Evolutionary conservation across 1,140 invertebrate species (phyloP).

Genomic region (Cyphomyrmex costatus): DNA sequence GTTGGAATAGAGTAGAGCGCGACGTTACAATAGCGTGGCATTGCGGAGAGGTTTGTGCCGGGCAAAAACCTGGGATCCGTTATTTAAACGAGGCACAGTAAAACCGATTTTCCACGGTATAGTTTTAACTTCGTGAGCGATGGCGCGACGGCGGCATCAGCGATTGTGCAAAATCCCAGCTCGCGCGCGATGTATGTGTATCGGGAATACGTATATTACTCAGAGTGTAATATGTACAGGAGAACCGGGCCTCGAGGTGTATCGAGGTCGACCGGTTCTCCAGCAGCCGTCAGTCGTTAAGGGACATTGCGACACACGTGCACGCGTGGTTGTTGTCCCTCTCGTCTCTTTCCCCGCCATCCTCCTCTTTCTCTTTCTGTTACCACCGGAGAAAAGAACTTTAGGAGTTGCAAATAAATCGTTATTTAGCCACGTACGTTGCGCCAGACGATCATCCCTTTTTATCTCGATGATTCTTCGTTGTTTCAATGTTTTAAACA

Average conservation of each 20-base stretch:
- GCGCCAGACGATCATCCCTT: background rate
- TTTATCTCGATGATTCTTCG: background rate
- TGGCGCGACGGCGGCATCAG: background rate
- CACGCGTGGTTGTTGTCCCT: conserved; percentile 62
- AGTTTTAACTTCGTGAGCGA: conserved; percentile 44
- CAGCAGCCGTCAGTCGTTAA: conserved; percentile 83
- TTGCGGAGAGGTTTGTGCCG: background rate
- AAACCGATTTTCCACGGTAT: conserved; percentile 56
- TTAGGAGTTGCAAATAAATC: conserved; percentile 81
- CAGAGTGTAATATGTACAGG: conserved; percentile 66
- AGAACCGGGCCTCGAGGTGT: conserved; percentile 74
- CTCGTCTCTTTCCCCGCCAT: conserved; percentile 22
- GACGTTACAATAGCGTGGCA: conserved; percentile 1
- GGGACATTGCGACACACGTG: conserved; percentile 84
- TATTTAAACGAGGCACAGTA: conserved; percentile 44
- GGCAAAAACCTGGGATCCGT: conserved; percentile 49
- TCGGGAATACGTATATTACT: conserved; percentile 69
- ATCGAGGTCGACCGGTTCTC: conserved; percentile 86
- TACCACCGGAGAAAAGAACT: conserved; percentile 63
- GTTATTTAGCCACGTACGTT: conserved; percentile 69
- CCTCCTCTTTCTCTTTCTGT: conserved; percentile 30
- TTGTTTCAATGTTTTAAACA: background rate
- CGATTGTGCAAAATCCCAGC: conserved; percentile 44
- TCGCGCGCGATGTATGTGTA: conserved; percentile 54
- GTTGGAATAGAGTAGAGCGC: background rate